Conservation (phyloP, 2,113 vertebrate genomes). For the Lonchura striata region DNA sequence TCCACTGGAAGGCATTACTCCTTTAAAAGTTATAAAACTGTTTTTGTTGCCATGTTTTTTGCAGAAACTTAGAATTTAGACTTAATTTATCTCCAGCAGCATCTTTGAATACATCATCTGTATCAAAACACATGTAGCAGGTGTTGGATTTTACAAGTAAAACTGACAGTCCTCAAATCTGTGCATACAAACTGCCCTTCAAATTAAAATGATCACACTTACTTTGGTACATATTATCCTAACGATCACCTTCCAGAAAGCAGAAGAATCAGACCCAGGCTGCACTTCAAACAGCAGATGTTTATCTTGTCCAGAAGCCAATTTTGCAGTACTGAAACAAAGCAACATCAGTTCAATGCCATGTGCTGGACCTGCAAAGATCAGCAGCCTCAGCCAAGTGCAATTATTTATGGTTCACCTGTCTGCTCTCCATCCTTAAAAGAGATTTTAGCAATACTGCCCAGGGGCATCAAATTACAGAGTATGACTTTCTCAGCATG, state of each 20-base stretch:
- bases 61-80: background rate
- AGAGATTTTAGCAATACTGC: background rate
- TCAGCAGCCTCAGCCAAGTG: background rate
- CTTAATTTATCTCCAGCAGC: background rate
- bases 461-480: background rate
- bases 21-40: background rate
- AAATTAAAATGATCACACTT: conserved; percentile 26
- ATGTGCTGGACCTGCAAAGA: background rate
- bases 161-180: background rate
- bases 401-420: background rate
- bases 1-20: background rate
- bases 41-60: background rate
- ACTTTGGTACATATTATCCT: conserved; percentile 96
- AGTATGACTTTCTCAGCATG: background rate
- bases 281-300: conserved; percentile 96
- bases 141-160: background rate
- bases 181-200: background rate
- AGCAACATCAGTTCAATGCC: background rate
- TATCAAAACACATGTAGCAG: background rate
- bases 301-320: conserved; percentile 91
- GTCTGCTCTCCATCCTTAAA: background rate
- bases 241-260: conserved; percentile 93
- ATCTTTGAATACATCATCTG: background rate
- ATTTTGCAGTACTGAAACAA: conserved; percentile 84
- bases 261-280: conserved; percentile 91